Base-by-base conservation (phyloP, 2,888 invertebrate species). In the Maniola hyperantus region DNA sequence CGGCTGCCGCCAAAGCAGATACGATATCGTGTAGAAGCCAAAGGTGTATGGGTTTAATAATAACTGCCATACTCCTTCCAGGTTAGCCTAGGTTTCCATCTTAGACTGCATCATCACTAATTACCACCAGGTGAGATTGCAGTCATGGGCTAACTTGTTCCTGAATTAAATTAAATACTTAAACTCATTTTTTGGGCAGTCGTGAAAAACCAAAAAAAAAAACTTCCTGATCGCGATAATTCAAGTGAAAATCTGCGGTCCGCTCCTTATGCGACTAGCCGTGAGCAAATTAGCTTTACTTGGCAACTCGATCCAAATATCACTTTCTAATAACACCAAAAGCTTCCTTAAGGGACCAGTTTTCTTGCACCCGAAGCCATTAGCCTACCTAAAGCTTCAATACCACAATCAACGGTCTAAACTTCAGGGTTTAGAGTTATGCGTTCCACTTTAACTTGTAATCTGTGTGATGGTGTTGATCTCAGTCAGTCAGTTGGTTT, bases 261-360 rank as follows among this genome's bases (percentile, higher is more conserved):
- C 36, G 18, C 34, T 36, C 10, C 15, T 10, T 46, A 18, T 13
- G 18, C 61, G 39, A 11, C 36, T 7, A 20, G 39, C 39, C 10
- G 13, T 2, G 33, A 62, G 36, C n/a, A 62, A 62, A 62, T 53
- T 53, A 42, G 42, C 50, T 53, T 53, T 26, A 54, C 62, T 39
- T 53, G n/a, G 62, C 36, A 62, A 53, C 33, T 18, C 15, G 63
- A 63, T 55, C 54, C 46, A 63, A 63, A 63, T 63, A 36, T 63
- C 63, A 55, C 63, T 54, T 63, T 63, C 63, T 63, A 63, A 54
- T 46, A 46, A 15, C 50, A 33, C 54, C 54, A 61, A 26, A 36
- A 66, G 66, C 69, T 71, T 66, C 69, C 65, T 64, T 6, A 71
- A 71, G 69, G 65, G 66, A 59, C 66, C 59, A 51, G 71, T 71